A percentile compares a stretch with the other conserved stretches of the same genome.
Evolutionary conservation across 2,113 vertebrate genomes (phyloP).

Genomic region (Erpornis zantholeuca): DNA sequence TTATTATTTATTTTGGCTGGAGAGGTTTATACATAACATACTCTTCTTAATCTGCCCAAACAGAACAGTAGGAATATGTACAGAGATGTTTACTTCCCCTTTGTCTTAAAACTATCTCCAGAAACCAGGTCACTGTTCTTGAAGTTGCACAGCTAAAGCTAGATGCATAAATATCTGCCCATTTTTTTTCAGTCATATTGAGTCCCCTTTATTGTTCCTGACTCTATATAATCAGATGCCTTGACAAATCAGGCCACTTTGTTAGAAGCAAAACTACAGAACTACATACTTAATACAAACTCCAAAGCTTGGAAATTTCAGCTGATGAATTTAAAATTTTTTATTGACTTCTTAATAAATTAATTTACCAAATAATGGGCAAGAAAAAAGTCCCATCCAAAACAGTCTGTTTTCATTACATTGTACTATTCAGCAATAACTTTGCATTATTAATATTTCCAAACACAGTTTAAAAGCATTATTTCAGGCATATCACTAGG

Average conservation of each 20-base stretch:
- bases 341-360: background rate
- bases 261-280: background rate
- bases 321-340: background rate
- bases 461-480: background rate
- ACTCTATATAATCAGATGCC: background rate
- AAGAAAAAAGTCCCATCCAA: background rate
- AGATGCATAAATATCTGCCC: background rate
- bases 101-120: background rate
- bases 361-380: background rate
- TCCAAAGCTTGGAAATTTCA: background rate
- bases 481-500: background rate
- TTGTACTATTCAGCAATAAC: background rate
- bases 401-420: background rate
- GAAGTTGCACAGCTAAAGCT: background rate
- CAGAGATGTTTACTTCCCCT: background rate
- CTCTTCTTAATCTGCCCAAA: background rate
- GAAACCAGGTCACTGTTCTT: background rate
- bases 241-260: background rate
- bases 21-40: background rate
- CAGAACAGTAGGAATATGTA: background rate
- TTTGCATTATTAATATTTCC: background rate
- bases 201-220: background rate
- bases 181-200: background rate
- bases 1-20: background rate
- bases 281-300: background rate